Percentiles rank a stretch among this genome's conserved stretches.
phyloP scores from a whole-genome alignment of 2,797 vertebrate species.

The Dermochelys coriacea region DNA sequence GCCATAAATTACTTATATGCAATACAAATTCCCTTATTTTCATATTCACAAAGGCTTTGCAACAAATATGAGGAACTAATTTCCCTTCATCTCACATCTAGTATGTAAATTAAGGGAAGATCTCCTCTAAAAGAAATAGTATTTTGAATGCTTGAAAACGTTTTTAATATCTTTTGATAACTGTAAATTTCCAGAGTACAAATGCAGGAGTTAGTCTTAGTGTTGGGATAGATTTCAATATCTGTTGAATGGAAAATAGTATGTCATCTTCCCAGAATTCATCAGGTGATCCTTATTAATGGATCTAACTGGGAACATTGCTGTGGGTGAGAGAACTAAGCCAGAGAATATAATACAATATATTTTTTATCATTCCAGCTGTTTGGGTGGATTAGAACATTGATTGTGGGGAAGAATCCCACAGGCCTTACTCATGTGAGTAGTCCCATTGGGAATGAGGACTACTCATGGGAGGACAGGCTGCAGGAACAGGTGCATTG shows the following conservation, averaged over 20 bases:
- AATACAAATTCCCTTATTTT: constrained; percentile 41
- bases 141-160: neutral
- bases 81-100: constrained; percentile 29
- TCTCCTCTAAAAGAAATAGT: neutral
- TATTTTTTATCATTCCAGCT: neutral
- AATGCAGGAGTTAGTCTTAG: neutral
- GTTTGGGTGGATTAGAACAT: neutral
- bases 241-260: neutral
- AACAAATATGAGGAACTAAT: constrained; percentile 23
- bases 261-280: neutral
- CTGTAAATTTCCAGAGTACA: neutral
- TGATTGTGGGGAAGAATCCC: neutral
- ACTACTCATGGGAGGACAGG: neutral
- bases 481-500: neutral
- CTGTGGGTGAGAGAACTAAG: neutral
- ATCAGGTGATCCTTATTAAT: neutral
- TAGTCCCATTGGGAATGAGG: neutral
- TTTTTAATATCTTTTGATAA: neutral
- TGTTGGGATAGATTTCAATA: neutral
- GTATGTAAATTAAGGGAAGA: constrained; percentile 27
- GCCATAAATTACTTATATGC: constrained; percentile 12
- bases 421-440: neutral
- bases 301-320: neutral
- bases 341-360: neutral
- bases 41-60: constrained; percentile 35